Percentiles rank a stretch among this genome's conserved stretches.
phyloP scores from a whole-genome alignment of 2,888 invertebrate species.

The Callinectes sapidus region DNA sequence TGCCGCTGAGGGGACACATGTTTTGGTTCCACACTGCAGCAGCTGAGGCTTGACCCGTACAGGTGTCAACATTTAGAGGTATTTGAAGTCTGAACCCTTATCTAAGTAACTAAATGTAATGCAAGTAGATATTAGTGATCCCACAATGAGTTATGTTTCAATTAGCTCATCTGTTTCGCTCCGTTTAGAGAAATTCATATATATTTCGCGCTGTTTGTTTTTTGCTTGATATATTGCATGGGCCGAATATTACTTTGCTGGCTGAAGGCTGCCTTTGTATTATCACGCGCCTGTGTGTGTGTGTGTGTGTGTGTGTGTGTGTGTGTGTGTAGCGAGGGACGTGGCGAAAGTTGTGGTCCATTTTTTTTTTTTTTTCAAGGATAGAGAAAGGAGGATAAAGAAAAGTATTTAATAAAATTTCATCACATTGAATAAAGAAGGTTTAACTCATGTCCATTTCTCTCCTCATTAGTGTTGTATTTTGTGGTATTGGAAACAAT shows the following conservation, averaged over 20 bases:
- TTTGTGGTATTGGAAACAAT: too few relatives aligned
- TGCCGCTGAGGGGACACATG: conserved; percentile 26
- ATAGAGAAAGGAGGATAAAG: not conserved
- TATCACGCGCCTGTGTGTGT: not conserved
- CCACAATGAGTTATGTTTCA: not conserved
- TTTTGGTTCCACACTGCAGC: conserved; percentile 17
- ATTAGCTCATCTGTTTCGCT: not conserved
- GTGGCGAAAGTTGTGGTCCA: not conserved
- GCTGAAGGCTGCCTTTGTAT: not conserved
- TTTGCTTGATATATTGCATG: not conserved
- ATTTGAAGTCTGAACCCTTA: not conserved
- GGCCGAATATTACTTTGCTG: not conserved
- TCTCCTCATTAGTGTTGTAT: too few relatives aligned
- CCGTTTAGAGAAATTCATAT: not conserved
- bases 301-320: not conserved
- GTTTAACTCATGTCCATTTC: too few relatives aligned
- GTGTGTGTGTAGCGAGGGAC: not conserved
- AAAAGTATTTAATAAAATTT: not conserved
- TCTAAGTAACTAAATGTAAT: not conserved
- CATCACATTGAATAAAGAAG: too few relatives aligned
- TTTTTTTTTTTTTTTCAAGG: not conserved
- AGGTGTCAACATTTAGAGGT: not conserved
- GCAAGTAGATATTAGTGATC: not conserved
- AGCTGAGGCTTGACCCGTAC: not conserved
- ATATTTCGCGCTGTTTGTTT: not conserved